phyloP scores from a whole-genome alignment of 2,888 invertebrate genomes.

The Drosophila subquinaria region DNA sequence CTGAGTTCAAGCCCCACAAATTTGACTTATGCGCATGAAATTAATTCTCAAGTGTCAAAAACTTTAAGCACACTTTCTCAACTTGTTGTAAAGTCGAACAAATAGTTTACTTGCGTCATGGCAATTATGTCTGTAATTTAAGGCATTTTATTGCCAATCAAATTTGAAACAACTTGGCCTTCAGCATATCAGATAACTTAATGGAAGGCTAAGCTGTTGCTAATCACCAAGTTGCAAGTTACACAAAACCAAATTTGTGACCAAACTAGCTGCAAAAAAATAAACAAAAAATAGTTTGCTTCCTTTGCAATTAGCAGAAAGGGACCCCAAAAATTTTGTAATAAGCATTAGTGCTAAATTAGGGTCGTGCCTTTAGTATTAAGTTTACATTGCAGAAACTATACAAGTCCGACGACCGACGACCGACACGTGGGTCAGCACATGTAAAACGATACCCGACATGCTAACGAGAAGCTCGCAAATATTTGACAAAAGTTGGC shows the following conservation, averaged over 20 bases:
- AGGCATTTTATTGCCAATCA: constrained; percentile 7
- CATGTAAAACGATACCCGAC: constrained; percentile 53
- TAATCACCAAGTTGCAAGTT: constrained; percentile 21
- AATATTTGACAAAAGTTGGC: constrained; percentile 69
- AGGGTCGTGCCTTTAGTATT: constrained; percentile 21
- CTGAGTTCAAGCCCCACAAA: not conserved
- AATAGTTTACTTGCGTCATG: constrained; percentile 12
- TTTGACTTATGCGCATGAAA: not conserved
- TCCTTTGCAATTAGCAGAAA: constrained; percentile 40
- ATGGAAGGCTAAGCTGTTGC: constrained; percentile 26
- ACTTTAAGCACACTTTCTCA: constrained; percentile 1
- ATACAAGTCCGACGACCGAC: not conserved
- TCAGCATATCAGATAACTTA: constrained; percentile 8
- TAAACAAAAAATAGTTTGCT: constrained; percentile 20
- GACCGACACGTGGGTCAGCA: not conserved
- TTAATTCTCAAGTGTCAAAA: not conserved
- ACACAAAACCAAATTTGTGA: constrained; percentile 9
- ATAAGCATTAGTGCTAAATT: constrained; percentile 63
- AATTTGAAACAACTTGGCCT: constrained; percentile 4
- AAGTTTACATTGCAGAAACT: constrained; percentile 34
- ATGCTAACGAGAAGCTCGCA: constrained; percentile 46
- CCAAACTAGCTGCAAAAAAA: constrained; percentile 8
- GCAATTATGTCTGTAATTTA: constrained; percentile 6
- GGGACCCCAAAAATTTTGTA: constrained; percentile 59
- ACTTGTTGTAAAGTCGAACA: not conserved